Evolutionary conservation across 2,113 vertebrate species (phyloP).

Genomic region (Perca flavescens): DNA sequence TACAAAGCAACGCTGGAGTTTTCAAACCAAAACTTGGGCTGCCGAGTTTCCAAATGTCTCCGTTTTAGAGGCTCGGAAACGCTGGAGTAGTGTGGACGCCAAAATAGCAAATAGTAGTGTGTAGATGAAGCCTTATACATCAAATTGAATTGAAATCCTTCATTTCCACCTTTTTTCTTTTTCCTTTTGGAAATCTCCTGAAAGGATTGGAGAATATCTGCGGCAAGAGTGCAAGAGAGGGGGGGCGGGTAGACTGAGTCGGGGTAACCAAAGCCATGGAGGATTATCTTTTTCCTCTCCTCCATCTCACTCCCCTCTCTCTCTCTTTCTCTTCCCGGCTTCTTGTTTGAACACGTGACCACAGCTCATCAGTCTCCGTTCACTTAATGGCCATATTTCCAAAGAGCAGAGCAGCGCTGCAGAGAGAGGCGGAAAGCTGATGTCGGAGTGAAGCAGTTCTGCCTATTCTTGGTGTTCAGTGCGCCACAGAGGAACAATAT

Average conservation of each 20-base stretch:
- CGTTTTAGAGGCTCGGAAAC: too few species aligned
- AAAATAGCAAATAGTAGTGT: too few species aligned
- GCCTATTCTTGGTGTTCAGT: slow-evolving; percentile 50
- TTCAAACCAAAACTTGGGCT: too few species aligned
- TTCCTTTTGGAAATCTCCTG: slow-evolving; percentile 51
- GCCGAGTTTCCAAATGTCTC: too few species aligned
- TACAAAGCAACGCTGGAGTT: too few species aligned
- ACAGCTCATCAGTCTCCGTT: slow-evolving; percentile 59
- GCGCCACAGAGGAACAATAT: slow-evolving; percentile 22
- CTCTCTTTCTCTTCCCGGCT: slow-evolving; percentile 10
- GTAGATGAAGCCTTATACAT: background rate
- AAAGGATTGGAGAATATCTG: slow-evolving; percentile 51
- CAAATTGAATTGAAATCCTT: slow-evolving; percentile 50
- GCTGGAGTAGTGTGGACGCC: too few species aligned
- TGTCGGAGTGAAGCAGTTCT: background rate
- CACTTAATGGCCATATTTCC: slow-evolving; percentile 79
- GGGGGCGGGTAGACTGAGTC: slow-evolving; percentile 20
- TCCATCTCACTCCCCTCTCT: slow-evolving; percentile 10
- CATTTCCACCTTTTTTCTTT: slow-evolving; percentile 31
- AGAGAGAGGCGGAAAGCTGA: background rate
- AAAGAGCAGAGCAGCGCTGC: slow-evolving; percentile 32
- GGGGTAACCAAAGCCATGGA: slow-evolving; percentile 53
- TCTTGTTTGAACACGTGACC: slow-evolving; percentile 70
- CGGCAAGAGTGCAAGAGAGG: slow-evolving; percentile 1
- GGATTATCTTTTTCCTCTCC: slow-evolving; percentile 70